Conservation (phyloP, 2,888 invertebrate species). For the Coleophora deauratella region DNA sequence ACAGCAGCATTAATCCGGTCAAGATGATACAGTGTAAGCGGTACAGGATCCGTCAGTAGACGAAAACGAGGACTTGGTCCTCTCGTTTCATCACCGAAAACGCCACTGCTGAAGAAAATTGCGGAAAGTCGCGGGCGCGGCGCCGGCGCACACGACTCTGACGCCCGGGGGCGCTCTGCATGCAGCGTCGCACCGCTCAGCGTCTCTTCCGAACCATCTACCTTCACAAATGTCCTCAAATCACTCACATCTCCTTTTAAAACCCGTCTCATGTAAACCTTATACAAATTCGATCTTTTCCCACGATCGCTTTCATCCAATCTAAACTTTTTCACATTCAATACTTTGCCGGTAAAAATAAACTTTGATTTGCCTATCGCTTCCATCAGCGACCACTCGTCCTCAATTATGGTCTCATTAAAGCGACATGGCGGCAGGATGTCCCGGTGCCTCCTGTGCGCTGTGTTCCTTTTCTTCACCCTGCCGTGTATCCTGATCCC, state of each 20-base stretch:
- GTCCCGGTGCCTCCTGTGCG: conserved; percentile 55
- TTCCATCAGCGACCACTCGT: conserved; percentile 66
- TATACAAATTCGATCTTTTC: conserved; percentile 59
- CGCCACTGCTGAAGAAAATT: conserved; percentile 58
- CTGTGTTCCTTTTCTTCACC: conserved; percentile 60
- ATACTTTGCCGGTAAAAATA: conserved; percentile 69
- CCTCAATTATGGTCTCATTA: conserved; percentile 67
- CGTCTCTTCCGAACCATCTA: conserved; percentile 43
- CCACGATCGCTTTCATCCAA: conserved; percentile 33
- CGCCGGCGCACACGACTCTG: conserved; percentile 54
- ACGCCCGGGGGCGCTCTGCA: conserved; percentile 47
- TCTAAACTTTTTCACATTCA: conserved; percentile 57
- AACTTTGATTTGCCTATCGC: conserved; percentile 66
- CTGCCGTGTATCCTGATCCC: conserved; percentile 64
- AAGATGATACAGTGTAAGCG: conserved; percentile 67
- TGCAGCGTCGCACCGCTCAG: conserved; percentile 56
- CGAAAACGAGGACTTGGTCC: conserved; percentile 45
- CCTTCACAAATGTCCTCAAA: conserved; percentile 47
- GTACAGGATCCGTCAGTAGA: conserved; percentile 65
- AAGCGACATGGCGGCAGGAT: conserved; percentile 61
- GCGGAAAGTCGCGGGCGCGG: conserved; percentile 64
- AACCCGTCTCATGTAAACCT: conserved; percentile 58
- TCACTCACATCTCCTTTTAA: conserved; percentile 61
- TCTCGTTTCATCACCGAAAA: conserved; percentile 34
- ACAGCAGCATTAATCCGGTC: conserved; percentile 70